Evolutionary conservation across 2,797 vertebrate species (phyloP).

Genomic region (Smutsia gigantea): DNA sequence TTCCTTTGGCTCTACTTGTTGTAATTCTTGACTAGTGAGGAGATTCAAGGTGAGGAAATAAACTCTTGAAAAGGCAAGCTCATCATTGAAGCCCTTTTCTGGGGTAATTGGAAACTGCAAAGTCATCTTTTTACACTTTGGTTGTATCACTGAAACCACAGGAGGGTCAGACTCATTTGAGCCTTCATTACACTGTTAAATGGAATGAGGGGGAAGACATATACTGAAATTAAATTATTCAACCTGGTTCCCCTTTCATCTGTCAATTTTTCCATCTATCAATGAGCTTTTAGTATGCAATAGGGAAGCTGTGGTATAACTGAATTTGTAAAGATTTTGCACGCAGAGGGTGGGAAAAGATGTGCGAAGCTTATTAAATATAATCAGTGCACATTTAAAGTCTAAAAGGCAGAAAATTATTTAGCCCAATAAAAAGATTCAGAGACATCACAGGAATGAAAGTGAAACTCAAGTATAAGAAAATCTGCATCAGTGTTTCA

Average conservation of each 20-base stretch:
- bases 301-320: not conserved
- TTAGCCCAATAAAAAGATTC: not conserved
- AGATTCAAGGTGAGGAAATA: not conserved
- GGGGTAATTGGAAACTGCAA: not conserved
- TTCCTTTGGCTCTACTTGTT: not conserved
- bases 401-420: not conserved
- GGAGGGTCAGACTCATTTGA: not conserved
- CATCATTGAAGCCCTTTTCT: not conserved
- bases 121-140: not conserved
- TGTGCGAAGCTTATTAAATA: not conserved
- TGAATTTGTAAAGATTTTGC: conserved; percentile 38
- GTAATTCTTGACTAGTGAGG: not conserved
- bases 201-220: not conserved
- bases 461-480: not conserved
- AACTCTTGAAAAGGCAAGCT: not conserved
- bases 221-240: not conserved
- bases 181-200: not conserved
- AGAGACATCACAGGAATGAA: not conserved
- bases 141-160: not conserved
- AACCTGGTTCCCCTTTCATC: not conserved
- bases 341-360: not conserved
- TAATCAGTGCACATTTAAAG: not conserved
- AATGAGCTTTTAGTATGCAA: not conserved
- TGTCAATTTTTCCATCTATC: not conserved
- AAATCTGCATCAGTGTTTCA: not conserved